A percentile compares a stretch with the other conserved stretches of the same genome.
Conservation (phyloP, 2,113 vertebrate species). For the Chrysochloris asiatica region DNA sequence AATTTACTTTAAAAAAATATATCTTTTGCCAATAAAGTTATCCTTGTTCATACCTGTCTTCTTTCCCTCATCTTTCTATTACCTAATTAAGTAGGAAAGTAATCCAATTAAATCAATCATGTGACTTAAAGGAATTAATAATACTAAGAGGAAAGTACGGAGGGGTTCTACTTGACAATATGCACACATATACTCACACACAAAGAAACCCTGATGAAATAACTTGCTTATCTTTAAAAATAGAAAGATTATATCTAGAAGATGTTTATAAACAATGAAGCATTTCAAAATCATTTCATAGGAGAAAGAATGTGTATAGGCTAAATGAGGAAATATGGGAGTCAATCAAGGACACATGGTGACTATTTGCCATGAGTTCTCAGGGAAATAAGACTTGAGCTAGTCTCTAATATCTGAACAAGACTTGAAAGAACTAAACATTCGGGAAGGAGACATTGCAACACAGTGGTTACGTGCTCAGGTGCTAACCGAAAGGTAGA, state of each 20-base stretch:
- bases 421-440: not conserved
- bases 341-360: not conserved
- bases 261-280: not conserved
- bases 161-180: not conserved
- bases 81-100: not conserved
- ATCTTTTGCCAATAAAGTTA: too few relatives aligned
- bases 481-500: not conserved
- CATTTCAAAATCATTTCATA: slow-evolving; percentile 26
- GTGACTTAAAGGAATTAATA: not conserved
- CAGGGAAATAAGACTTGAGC: not conserved
- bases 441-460: not conserved
- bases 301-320: not conserved
- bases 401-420: not conserved
- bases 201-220: not conserved
- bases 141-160: not conserved
- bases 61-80: not conserved
- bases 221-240: not conserved
- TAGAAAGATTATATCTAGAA: slow-evolving; percentile 10
- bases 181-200: too few relatives aligned
- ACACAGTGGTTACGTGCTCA: not conserved
- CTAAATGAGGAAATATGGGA: not conserved
- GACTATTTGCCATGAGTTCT: not conserved
- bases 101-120: not conserved
- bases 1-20: too few relatives aligned
- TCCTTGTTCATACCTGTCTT: not conserved